A percentile compares a stretch with the other conserved stretches of the same genome.
Conservation (phyloP, 2,888 invertebrate genomes). For the Isotomurus palustris region DNA sequence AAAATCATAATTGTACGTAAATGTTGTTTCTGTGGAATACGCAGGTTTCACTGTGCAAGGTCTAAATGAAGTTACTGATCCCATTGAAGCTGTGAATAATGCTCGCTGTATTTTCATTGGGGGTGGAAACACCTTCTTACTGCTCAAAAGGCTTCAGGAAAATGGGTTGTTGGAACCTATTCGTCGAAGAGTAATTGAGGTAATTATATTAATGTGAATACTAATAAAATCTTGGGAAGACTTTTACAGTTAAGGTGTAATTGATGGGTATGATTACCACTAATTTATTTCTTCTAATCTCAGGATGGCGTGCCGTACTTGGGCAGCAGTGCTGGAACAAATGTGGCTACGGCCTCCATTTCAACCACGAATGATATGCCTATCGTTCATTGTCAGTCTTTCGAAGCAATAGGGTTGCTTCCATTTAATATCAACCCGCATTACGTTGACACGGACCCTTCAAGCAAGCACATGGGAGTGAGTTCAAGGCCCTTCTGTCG, state of each 20-base stretch:
- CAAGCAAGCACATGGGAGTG: slow-evolving; percentile 64
- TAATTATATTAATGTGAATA: slow-evolving; percentile 22
- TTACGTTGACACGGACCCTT: slow-evolving; percentile 63
- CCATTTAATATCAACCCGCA: slow-evolving; percentile 62
- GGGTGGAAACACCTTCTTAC: slow-evolving; percentile 74
- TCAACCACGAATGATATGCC: slow-evolving; percentile 87
- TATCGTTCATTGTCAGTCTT: slow-evolving; percentile 60
- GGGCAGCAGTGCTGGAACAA: slow-evolving; percentile 76
- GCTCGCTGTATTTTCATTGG: slow-evolving; percentile 72
- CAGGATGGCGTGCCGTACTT: slow-evolving; percentile 65
- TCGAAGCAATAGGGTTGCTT: slow-evolving; percentile 55
- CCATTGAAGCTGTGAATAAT: slow-evolving; percentile 56
- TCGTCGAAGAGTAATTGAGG: slow-evolving; percentile 58
- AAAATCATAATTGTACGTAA: too few species aligned
- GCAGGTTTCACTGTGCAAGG: slow-evolving; percentile 61
- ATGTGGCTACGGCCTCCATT: slow-evolving; percentile 73
- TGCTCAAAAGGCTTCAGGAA: slow-evolving; percentile 67
- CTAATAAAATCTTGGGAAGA: not conserved
- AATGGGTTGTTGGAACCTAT: slow-evolving; percentile 62
- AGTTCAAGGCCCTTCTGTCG: too few species aligned
- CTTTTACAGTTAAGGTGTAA: not conserved
- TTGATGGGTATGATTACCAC: too few species aligned
- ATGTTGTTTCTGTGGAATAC: too few species aligned
- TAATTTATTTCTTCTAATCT: slow-evolving; percentile 28
- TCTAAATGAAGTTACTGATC: slow-evolving; percentile 58